Evolutionary conservation across 2,888 invertebrate species (phyloP), one percentile per base, ranked within the genome.

Genomic region (Netelia fuscicornis): DNA sequence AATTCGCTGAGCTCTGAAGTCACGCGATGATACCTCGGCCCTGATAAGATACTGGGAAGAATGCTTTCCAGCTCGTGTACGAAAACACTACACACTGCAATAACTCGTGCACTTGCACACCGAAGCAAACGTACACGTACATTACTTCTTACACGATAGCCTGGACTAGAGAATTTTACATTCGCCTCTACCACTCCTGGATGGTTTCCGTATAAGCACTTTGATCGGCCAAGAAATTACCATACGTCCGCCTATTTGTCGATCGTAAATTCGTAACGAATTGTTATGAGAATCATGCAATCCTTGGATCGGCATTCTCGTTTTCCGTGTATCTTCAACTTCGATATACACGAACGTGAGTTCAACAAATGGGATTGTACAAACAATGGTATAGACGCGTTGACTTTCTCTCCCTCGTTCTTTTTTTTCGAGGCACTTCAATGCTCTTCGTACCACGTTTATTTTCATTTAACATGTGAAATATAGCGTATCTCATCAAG

Each of bases 11-110:
- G 25, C 11, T 17, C 25, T 8, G 3, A 30, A 79, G 83, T 83
- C 83, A 83, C 83, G 83, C 83, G 83, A 83, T 75, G 78, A 83
- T 74, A 67, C 68, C 62, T 6, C 44, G 6, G 10, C 17, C 23
- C 74, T 30, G 83, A 83, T 74, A 83, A 78, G 62, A 54, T 74
- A 64, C 68, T 68, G 48, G 68, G 83, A 60, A 78, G 65, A 48
- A 67, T 76, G 56, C 48, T 74, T 72, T 13, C 25, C 23, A 44
- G 48, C 56, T 11, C 67, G 13, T 80, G 37, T 11, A 48, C 5
- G 25, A 30, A 52, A 58, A 52, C 67, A 48, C 52, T 30, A 42
- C 44, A 23, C 56, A 72, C 25, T 42, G 11, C 2, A 48, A 30
- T 17, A 6, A 11, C 6, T 25, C 23, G 20, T 71, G 58, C 8